phyloP scores from a whole-genome alignment of 1,140 invertebrate species.

The Tenebrio molitor region DNA sequence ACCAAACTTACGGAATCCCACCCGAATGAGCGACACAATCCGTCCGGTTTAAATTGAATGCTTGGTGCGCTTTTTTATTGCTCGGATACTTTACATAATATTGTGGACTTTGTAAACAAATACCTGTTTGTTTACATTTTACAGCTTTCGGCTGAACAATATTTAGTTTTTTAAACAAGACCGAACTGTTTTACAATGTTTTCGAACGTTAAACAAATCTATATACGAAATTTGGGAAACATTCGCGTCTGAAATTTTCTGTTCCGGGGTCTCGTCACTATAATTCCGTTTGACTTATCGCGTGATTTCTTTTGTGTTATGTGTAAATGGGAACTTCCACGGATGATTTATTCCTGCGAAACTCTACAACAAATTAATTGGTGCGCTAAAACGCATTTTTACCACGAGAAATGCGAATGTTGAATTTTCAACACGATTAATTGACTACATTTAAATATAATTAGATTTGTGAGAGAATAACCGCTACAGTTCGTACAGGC shows the following conservation, averaged over 20 bases:
- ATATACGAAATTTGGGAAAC: no score
- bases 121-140: slow-evolving; percentile 32
- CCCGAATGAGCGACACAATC: no score
- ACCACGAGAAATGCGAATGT: slow-evolving; percentile 10
- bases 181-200: not conserved
- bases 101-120: slow-evolving; percentile 5
- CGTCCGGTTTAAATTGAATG: no score
- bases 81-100: slow-evolving; percentile 13
- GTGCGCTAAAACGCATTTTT: slow-evolving; percentile 24
- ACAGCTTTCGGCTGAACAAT: slow-evolving; percentile 4
- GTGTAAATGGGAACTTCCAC: slow-evolving; percentile 7
- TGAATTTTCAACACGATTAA: slow-evolving; percentile 19
- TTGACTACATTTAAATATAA: slow-evolving; percentile 21
- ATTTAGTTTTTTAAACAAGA: not conserved
- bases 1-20: not conserved
- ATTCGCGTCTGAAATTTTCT: no score
- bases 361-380: slow-evolving; percentile 8
- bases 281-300: slow-evolving; percentile 3
- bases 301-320: slow-evolving; percentile 28
- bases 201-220: not conserved
- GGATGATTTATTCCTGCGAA: slow-evolving; percentile 28
- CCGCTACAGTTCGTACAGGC: not conserved
- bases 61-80: no score
- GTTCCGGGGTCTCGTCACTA: not conserved
- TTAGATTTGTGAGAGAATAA: slow-evolving; percentile 1